Evolutionary conservation across 2,888 invertebrate species (phyloP).

Genomic region (Cryptus armator): DNA sequence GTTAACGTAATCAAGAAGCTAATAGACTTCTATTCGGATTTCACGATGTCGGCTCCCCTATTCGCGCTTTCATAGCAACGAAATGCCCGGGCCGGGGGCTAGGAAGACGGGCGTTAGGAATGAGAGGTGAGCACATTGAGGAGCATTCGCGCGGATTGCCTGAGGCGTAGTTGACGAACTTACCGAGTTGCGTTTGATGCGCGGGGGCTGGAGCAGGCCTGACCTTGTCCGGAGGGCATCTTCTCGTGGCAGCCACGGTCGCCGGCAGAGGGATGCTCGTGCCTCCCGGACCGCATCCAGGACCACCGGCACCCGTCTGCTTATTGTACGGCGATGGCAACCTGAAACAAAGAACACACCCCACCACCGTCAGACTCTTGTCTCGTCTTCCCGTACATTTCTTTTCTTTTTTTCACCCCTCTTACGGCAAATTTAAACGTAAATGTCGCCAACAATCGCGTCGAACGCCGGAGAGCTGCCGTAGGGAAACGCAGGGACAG

Average conservation of each 20-base stretch:
- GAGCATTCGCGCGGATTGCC: slow-evolving; percentile 27
- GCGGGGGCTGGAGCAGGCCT: slow-evolving; percentile 90
- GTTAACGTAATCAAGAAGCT: background rate
- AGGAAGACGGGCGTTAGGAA: slow-evolving; percentile 18
- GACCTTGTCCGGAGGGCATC: slow-evolving; percentile 93
- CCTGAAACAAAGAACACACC: slow-evolving; percentile 75
- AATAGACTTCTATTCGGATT: slow-evolving; percentile 21
- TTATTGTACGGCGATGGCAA: slow-evolving; percentile 84
- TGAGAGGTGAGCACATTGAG: slow-evolving; percentile 3
- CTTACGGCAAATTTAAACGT: slow-evolving; percentile 1
- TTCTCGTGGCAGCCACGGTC: slow-evolving; percentile 91
- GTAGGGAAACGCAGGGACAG: background rate
- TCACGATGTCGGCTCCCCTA: slow-evolving; percentile 21
- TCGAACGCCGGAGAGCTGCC: background rate
- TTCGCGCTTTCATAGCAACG: background rate
- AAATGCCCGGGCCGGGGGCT: background rate
- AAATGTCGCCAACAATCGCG: slow-evolving; percentile 34
- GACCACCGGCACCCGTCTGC: slow-evolving; percentile 87
- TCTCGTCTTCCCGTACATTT: background rate
- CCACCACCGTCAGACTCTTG: slow-evolving; percentile 29
- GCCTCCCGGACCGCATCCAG: slow-evolving; percentile 86
- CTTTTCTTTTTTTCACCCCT: background rate
- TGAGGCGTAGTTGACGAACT: slow-evolving; percentile 70
- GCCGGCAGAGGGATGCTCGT: slow-evolving; percentile 93
- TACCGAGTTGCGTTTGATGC: slow-evolving; percentile 82